Evolutionary conservation across 1,140 invertebrate species (phyloP), one percentile per base, ranked within the genome.

Genomic region (Homarus americanus): DNA sequence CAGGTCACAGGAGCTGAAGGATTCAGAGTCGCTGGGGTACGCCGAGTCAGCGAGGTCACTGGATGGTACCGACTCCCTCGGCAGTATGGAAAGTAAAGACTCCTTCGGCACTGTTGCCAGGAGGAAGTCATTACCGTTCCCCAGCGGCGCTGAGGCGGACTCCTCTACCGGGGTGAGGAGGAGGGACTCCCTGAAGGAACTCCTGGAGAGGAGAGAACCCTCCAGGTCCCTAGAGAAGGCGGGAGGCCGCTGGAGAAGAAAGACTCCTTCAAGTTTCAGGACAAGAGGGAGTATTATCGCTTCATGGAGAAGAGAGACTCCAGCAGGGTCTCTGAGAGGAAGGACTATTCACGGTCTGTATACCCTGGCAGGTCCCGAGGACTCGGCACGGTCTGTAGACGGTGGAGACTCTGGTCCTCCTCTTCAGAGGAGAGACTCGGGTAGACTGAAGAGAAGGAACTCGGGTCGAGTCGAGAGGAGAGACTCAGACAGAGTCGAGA

Each of bases 221-320:
- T 3, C n/a, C 7, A 73, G 9, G 17, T 75, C 49, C 69, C 20
- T 76, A 34, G 72, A 86, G 34, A 76, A 15, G 38, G 38, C 12
- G 73, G 40, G 4, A 44, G 44, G 3, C 53, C 80, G 24, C 58
- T 82, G 58, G 80, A 82, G 15, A 82, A 82, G 80, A 82, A 36
- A 34, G 53, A 66, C 36, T 82, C 80, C 58, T 82, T 82, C 32
- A 82, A 69, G 58, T 82, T 82, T 20, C 80, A 82, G 80, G 80
- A 82, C 80, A 86, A 86, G 72, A 28, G 41, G 12, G 41, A 76
- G 17, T 86, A 44, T 69, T 76, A 53, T 58, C 84, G 73, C 10
- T 49, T 34, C 44, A 32, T 86, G 44, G 72, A 86, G 44, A 76
- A 32, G 63, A 66, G 40, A 4, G 82, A 84, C n/a, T 84, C 82